Evolutionary conservation across 2,113 vertebrate genomes (phyloP).

Genomic region (Etia nguti): DNA sequence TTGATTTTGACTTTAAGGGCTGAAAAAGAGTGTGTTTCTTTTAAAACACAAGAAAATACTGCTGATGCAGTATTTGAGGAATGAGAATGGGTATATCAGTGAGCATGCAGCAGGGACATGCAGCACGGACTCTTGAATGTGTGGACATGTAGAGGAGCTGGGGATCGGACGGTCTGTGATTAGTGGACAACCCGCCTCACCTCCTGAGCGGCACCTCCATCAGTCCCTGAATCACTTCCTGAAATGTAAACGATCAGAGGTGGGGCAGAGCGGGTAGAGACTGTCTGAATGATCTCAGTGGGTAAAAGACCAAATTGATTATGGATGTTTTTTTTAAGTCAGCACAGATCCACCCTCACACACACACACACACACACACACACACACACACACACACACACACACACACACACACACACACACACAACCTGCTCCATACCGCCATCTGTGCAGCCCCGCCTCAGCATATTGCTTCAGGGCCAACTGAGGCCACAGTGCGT

Average conservation of each 20-base stretch:
- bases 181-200: neutral
- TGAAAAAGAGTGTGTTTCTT: neutral
- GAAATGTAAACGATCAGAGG: neutral
- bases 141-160: neutral
- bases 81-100: neutral
- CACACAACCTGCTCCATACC: neutral
- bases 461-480: neutral
- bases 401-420: neutral
- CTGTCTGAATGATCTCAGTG: neutral
- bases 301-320: neutral
- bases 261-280: neutral
- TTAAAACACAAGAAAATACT: neutral
- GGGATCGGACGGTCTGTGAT: neutral
- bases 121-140: neutral
- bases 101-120: too few species aligned
- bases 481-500: neutral
- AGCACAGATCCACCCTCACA: neutral
- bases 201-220: neutral
- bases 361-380: neutral
- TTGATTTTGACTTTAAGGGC: neutral
- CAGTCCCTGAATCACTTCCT: neutral
- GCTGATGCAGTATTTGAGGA: neutral
- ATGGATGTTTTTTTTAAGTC: conserved; percentile 3
- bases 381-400: neutral
- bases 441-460: neutral